Percentiles rank a stretch among this genome's conserved stretches.
phyloP scores from a whole-genome alignment of 92 coral and sea anemone species.

The Diadumene lineata region DNA sequence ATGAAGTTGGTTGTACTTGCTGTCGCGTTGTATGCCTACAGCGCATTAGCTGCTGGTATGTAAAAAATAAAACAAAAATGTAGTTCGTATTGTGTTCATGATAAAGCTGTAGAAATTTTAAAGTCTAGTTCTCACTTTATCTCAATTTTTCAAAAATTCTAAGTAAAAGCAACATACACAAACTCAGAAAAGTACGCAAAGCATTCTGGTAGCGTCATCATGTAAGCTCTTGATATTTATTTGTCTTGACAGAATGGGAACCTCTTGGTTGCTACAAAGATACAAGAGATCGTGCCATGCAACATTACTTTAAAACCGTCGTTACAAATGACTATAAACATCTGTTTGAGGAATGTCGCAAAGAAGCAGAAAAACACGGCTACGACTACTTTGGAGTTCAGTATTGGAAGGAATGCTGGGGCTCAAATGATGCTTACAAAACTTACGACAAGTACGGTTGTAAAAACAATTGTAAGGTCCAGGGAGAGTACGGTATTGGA shows the following conservation, averaged over 20 bases:
- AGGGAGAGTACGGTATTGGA: constrained; percentile 21
- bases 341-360: constrained; percentile 23
- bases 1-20: too few relatives aligned
- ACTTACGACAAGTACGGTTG: constrained; percentile 15
- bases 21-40: too few relatives aligned
- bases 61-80: too few relatives aligned
- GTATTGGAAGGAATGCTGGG: constrained; percentile 25
- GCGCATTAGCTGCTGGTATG: too few relatives aligned
- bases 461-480: constrained; percentile 13
- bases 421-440: constrained; percentile 5
- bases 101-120: too few relatives aligned
- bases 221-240: too few relatives aligned
- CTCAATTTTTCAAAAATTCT: too few relatives aligned
- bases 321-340: constrained; percentile 10
- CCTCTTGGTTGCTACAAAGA: constrained; percentile 34
- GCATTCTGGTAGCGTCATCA: too few relatives aligned
- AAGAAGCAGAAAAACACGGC: constrained; percentile 18
- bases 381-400: constrained; percentile 36
- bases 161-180: too few relatives aligned
- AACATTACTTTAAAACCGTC: constrained; percentile 13
- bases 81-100: too few relatives aligned
- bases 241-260: constrained; percentile 11
- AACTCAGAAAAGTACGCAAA: too few relatives aligned
- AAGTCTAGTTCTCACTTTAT: too few relatives aligned
- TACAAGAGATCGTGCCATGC: constrained; percentile 24